Percentiles rank a stretch among this genome's conserved stretches.
Conservation (phyloP, 1,140 invertebrate species). For the Pectinophora gossypiella region DNA sequence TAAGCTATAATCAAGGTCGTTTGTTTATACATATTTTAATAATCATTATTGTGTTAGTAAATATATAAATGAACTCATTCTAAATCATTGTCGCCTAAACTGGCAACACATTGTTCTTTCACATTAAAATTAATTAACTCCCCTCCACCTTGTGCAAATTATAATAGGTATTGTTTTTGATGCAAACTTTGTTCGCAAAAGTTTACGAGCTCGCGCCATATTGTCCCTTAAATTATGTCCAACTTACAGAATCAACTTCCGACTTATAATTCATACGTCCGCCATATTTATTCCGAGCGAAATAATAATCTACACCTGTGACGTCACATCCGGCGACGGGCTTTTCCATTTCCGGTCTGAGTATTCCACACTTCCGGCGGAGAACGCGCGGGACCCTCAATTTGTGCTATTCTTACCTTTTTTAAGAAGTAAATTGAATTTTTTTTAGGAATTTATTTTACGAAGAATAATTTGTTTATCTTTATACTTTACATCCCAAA, state of each 20-base stretch:
- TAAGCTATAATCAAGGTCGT: too few species aligned
- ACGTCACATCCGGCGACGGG: constrained; percentile 24
- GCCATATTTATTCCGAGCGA: constrained; percentile 14
- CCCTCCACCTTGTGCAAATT: background rate
- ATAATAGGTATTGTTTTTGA: constrained; percentile 1
- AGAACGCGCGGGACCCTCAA: background rate
- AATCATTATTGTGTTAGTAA: too few species aligned
- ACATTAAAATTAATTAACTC: too few species aligned
- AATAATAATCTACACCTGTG: constrained; percentile 30
- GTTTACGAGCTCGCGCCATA: background rate
- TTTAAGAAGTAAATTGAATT: background rate
- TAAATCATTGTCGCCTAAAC: too few species aligned
- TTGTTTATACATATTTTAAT: too few species aligned
- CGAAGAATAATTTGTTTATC: too few species aligned
- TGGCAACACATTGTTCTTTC: too few species aligned
- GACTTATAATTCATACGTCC: constrained; percentile 1
- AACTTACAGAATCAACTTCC: constrained; percentile 1
- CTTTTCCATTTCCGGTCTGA: constrained; percentile 29
- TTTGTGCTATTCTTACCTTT: background rate
- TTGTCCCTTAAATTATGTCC: constrained; percentile 4
- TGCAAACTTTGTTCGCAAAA: background rate
- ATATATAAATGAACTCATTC: too few species aligned
- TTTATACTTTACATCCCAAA: too few species aligned
- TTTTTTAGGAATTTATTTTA: too few species aligned
- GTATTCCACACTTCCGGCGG: constrained; percentile 24